phyloP scores from a whole-genome alignment of 2,888 invertebrate species.

The Ephialtes manifestator region DNA sequence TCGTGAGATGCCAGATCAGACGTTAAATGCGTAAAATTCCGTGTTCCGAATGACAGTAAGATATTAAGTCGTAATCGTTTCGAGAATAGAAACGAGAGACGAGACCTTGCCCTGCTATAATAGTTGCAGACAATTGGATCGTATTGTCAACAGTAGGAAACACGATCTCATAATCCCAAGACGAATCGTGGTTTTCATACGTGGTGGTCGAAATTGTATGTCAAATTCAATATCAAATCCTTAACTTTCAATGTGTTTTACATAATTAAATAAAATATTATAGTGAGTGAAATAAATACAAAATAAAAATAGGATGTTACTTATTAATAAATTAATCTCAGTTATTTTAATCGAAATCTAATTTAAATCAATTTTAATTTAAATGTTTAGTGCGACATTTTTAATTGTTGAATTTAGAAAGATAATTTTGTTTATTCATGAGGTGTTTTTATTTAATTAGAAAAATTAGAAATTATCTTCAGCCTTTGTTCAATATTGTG shows the following conservation, averaged over 20 bases:
- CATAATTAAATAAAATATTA: too few species aligned
- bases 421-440: too few species aligned
- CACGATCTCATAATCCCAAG: conserved; percentile 17
- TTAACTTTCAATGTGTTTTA: background rate
- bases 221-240: background rate
- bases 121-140: conserved; percentile 23
- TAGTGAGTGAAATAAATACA: too few species aligned
- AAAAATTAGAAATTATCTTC: too few species aligned
- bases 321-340: too few species aligned
- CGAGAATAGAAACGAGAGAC: conserved; percentile 27
- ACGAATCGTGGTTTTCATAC: background rate
- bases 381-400: too few species aligned
- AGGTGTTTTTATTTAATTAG: too few species aligned
- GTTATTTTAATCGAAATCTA: too few species aligned
- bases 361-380: too few species aligned
- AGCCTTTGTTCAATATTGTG: too few species aligned
- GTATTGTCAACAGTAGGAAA: conserved; percentile 11
- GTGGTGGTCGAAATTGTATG: background rate
- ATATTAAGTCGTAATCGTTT: conserved; percentile 2
- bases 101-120: conserved; percentile 36
- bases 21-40: conserved; percentile 15
- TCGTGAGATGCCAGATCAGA: conserved; percentile 13
- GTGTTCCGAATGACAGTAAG: conserved; percentile 10
- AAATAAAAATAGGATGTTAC: too few species aligned
- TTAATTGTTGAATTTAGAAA: too few species aligned